Evolutionary conservation across 2,113 vertebrate genomes (phyloP).

Genomic region (Silurus glanis): DNA sequence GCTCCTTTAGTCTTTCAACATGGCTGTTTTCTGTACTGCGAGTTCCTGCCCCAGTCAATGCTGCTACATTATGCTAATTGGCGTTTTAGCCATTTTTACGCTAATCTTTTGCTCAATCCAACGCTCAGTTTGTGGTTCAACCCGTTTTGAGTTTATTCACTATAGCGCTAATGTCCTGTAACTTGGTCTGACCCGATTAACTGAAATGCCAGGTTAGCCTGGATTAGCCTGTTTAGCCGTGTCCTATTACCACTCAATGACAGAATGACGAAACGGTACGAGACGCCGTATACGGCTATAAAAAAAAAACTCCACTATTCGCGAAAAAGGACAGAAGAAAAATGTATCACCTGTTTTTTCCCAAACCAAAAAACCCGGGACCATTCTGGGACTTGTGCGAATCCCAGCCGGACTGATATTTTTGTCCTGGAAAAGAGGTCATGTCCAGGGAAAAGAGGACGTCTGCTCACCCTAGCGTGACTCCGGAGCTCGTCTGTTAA

Average conservation of each 20-base stretch:
- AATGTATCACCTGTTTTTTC: neutral
- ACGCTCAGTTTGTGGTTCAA: neutral
- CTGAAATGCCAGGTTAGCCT: no score
- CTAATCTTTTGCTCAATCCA: neutral
- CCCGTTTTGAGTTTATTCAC: neutral
- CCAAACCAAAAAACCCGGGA: neutral
- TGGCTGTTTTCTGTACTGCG: neutral
- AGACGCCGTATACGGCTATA: neutral
- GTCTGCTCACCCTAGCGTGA: constrained; percentile 3
- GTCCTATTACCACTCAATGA: no score
- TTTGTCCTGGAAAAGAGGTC: constrained; percentile 10
- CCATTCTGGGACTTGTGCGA: neutral
- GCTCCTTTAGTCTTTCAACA: neutral
- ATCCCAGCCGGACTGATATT: constrained; percentile 13
- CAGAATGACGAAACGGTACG: neutral
- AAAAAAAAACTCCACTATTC: neutral
- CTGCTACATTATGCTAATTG: neutral
- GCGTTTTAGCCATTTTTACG: neutral
- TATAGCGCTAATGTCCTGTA: neutral
- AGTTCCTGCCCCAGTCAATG: neutral
- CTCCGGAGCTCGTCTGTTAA: neutral
- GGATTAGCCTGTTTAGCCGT: neutral
- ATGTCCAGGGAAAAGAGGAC: constrained; percentile 9
- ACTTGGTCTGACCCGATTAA: neutral
- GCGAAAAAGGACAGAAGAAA: no score